Evolutionary conservation across 2,113 vertebrate genomes (phyloP).

Genomic region (Hippocampus guttulatus): DNA sequence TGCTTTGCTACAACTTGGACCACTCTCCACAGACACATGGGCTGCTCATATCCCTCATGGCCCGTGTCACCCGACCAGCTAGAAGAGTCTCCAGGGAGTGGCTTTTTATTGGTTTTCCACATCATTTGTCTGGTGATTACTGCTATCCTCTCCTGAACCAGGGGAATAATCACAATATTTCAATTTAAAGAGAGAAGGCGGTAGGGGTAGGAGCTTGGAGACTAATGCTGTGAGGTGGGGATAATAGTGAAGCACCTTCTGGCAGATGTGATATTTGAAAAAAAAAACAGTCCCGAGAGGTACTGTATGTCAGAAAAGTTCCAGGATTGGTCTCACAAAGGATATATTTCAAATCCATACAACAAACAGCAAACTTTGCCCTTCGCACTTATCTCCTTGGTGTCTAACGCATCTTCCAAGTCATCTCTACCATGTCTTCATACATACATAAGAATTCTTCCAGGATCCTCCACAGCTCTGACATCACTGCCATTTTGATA

Average conservation of each 20-base stretch:
- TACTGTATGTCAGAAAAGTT: neutral
- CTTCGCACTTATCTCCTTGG: neutral
- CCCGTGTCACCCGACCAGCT: slow-evolving; percentile 52
- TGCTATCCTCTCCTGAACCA: slow-evolving; percentile 45
- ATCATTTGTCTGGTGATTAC: slow-evolving; percentile 70
- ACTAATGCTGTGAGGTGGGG: slow-evolving; percentile 45
- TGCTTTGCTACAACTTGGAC: slow-evolving; percentile 35
- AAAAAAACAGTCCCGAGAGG: neutral
- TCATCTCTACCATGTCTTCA: neutral
- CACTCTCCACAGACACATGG: slow-evolving; percentile 45
- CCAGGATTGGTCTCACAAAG: neutral
- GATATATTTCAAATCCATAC: neutral
- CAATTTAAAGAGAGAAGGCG: slow-evolving; percentile 53
- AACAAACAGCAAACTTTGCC: neutral
- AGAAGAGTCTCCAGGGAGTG: slow-evolving; percentile 59
- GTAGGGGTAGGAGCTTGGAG: slow-evolving; percentile 25
- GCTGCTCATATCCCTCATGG: slow-evolving; percentile 58
- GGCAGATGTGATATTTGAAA: slow-evolving; percentile 18
- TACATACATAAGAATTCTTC: neutral
- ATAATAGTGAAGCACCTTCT: slow-evolving; percentile 37
- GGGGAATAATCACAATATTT: slow-evolving; percentile 69
- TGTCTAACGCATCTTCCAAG: neutral
- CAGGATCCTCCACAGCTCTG: neutral
- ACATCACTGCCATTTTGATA: neutral
- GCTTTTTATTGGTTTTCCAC: slow-evolving; percentile 69